phyloP scores from a whole-genome alignment of 2,797 vertebrate species.

The Halcyon badia region DNA sequence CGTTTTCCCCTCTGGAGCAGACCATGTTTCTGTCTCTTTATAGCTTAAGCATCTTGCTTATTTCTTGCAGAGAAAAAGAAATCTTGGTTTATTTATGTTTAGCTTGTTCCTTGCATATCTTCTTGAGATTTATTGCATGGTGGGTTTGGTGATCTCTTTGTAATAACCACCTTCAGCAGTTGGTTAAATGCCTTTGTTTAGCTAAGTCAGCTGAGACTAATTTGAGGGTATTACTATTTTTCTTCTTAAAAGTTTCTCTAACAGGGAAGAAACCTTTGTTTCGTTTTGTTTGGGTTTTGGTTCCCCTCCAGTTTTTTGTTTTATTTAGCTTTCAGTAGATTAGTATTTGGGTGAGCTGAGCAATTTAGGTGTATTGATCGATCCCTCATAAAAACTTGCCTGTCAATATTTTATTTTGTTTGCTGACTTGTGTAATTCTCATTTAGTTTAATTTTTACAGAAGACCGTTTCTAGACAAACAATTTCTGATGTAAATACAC shows the following conservation, averaged over 20 bases:
- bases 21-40: background rate
- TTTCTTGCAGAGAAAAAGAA: background rate
- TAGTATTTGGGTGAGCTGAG: constrained; percentile 46
- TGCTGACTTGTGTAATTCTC: constrained; percentile 48
- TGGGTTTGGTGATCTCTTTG: background rate
- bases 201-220: background rate
- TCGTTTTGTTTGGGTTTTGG: too few relatives aligned
- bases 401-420: constrained; percentile 55
- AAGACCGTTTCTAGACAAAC: constrained; percentile 41
- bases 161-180: background rate
- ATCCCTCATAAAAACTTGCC: constrained; percentile 47
- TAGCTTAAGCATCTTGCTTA: background rate
- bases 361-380: constrained; percentile 34
- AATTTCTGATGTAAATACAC: constrained; percentile 25
- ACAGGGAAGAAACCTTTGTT: background rate
- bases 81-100: background rate
- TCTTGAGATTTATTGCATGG: background rate
- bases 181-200: background rate
- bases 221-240: background rate
- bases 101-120: background rate
- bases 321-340: background rate
- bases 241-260: background rate
- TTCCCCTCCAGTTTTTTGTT: background rate
- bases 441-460: constrained; percentile 55
- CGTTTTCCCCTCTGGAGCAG: background rate